phyloP scores from a whole-genome alignment of 30 jellyfish, hydroid and myxozoan genomes.

The Chironex yamaguchii region DNA sequence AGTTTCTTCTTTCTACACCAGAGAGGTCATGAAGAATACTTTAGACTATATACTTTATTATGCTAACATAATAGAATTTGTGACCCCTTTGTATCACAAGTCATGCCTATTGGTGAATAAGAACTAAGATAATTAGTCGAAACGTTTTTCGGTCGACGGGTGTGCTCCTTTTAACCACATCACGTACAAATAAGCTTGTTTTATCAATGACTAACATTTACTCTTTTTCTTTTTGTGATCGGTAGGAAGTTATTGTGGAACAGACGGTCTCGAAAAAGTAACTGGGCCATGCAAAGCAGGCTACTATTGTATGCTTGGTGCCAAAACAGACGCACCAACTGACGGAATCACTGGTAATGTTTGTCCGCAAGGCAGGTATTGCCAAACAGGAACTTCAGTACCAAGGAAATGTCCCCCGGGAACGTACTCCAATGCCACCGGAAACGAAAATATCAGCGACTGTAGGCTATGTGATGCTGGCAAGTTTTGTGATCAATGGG shows the following conservation, averaged over 20 bases:
- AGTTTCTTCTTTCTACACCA: too few relatives aligned
- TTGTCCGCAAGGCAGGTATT: slow-evolving; percentile 91
- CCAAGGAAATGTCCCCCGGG: slow-evolving; percentile 95
- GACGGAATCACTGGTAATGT: slow-evolving; percentile 85
- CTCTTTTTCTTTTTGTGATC: too few relatives aligned
- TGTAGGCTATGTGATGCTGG: slow-evolving; percentile 89
- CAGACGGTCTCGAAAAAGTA: slow-evolving; percentile 69
- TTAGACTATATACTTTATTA: too few relatives aligned
- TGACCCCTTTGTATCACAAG: too few relatives aligned
- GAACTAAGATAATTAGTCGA: neutral
- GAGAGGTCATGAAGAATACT: too few relatives aligned
- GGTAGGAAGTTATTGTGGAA: slow-evolving; percentile 79
- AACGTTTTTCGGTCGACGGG: neutral
- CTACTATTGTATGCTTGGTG: slow-evolving; percentile 77
- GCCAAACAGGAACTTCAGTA: slow-evolving; percentile 73
- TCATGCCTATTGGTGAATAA: too few relatives aligned
- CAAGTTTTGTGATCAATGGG: slow-evolving; percentile 77
- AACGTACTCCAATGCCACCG: slow-evolving; percentile 74
- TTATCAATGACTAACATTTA: too few relatives aligned
- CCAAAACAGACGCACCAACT: slow-evolving; percentile 77
- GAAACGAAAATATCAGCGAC: slow-evolving; percentile 73
- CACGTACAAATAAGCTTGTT: neutral
- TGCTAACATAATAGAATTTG: too few relatives aligned
- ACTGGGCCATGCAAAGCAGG: slow-evolving; percentile 93
- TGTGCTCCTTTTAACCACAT: neutral